A percentile compares a stretch with the other conserved stretches of the same genome.
These are phyloP conservation scores for Taxidea taxus DNA, from an alignment of 2,113 vertebrate genomes.

Conservation along the genomic window DNA sequence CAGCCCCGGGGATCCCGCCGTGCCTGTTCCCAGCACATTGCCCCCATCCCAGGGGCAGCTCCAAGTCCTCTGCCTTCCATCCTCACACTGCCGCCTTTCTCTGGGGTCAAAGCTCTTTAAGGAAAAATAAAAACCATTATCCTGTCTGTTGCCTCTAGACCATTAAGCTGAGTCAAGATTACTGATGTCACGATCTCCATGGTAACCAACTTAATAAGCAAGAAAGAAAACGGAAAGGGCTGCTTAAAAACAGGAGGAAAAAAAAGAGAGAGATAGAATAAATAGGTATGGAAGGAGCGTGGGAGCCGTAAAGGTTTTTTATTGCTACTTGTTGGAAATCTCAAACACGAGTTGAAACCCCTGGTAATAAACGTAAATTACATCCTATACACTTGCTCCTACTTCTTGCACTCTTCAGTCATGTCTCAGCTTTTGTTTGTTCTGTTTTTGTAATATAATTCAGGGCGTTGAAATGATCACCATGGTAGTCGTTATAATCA, in stretches of 20 bases:
- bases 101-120: background rate
- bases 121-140: background rate
- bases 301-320: constrained; percentile 50
- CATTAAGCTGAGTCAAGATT: constrained; percentile 17
- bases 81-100: background rate
- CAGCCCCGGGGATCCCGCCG: background rate
- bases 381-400: background rate
- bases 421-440: background rate
- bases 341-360: background rate
- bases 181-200: background rate
- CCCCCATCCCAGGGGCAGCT: background rate
- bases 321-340: constrained; percentile 15
- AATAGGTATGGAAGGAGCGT: background rate
- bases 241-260: constrained; percentile 3
- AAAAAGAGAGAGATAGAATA: background rate
- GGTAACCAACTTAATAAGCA: constrained; percentile 44
- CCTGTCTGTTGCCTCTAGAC: background rate
- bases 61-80: too few relatives aligned
- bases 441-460: background rate
- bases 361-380: background rate
- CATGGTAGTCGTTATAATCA: background rate
- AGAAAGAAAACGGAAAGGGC: constrained; percentile 29
- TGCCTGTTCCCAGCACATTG: background rate
- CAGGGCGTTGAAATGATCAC: background rate
- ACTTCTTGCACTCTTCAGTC: background rate